These are phyloP conservation scores for Cephalotes varians DNA, from an alignment of 2,888 invertebrate genomes.

Conservation along the genomic window DNA sequence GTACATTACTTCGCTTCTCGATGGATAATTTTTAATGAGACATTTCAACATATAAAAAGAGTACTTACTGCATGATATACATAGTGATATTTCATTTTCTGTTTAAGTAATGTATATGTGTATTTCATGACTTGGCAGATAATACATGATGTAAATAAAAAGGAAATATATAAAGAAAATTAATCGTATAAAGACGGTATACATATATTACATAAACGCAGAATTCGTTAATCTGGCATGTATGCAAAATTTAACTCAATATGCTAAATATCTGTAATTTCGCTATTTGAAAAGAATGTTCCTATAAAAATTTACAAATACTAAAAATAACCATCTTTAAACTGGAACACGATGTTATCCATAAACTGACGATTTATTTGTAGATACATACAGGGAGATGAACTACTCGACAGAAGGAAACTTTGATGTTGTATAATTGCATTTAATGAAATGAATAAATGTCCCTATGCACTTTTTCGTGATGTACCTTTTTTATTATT, in stretches of 20 bases:
- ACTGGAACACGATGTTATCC: constrained; percentile 74
- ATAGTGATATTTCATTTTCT: constrained; percentile 46
- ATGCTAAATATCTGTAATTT: constrained; percentile 34
- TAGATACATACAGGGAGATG: constrained; percentile 77
- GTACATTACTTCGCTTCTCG: not conserved
- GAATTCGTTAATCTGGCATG: constrained; percentile 32
- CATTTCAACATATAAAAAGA: constrained; percentile 52
- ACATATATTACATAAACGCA: constrained; percentile 47
- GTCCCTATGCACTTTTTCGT: constrained; percentile 66
- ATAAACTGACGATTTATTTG: constrained; percentile 80
- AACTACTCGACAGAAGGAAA: constrained; percentile 74
- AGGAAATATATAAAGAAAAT: constrained; percentile 53
- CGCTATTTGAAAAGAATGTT: constrained; percentile 8
- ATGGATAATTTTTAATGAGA: constrained; percentile 47
- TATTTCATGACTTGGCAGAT: constrained; percentile 31
- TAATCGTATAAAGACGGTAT: constrained; percentile 18
- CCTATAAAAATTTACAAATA: constrained; percentile 54
- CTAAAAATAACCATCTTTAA: constrained; percentile 52
- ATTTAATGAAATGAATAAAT: constrained; percentile 71
- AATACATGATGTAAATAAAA: constrained; percentile 9
- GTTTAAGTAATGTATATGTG: constrained; percentile 46
- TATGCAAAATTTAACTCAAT: constrained; percentile 4
- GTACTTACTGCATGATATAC: constrained; percentile 31
- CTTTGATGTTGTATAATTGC: constrained; percentile 64
- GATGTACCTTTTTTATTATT: constrained; percentile 68